These are phyloP conservation scores for Melieria crassipennis DNA, from an alignment of 2,888 invertebrate species.

Conservation along the genomic window DNA sequence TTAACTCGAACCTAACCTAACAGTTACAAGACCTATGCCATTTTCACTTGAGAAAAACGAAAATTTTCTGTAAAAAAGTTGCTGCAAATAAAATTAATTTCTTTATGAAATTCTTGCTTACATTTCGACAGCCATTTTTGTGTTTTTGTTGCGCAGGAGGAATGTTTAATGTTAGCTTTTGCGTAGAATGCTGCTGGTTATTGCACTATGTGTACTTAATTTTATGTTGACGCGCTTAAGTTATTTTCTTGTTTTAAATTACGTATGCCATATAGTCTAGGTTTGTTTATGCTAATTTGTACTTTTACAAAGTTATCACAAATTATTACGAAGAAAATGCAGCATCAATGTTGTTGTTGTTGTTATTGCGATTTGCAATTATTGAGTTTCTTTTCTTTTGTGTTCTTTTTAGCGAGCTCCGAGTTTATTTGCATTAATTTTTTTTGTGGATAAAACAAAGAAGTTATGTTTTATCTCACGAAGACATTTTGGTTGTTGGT, in stretches of 20 bases:
- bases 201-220: conserved; percentile 37
- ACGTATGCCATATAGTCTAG: conserved; percentile 38
- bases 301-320: conserved; percentile 46
- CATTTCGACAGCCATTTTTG: conserved; percentile 49
- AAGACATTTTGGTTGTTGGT: conserved; percentile 40
- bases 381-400: conserved; percentile 5
- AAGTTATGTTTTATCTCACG: conserved; percentile 45
- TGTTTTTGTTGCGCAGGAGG: conserved; percentile 41
- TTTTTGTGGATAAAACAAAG: conserved; percentile 42
- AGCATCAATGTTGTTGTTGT: conserved; percentile 32
- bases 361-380: conserved; percentile 20
- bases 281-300: conserved; percentile 47
- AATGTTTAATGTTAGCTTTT: conserved; percentile 37
- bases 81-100: not conserved
- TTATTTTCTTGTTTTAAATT: conserved; percentile 34
- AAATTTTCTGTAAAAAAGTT: too few species aligned
- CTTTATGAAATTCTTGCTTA: conserved; percentile 38
- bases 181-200: conserved; percentile 30
- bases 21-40: too few species aligned
- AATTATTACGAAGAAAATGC: conserved; percentile 44
- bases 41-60: too few species aligned
- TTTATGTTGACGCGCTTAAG: conserved; percentile 14
- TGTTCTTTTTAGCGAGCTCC: conserved; percentile 9
- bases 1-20: too few species aligned
- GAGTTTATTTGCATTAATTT: conserved; percentile 26